These are phyloP conservation scores for Margarornis squamiger DNA, from an alignment of 2,797 vertebrate species.

Conservation along the genomic window DNA sequence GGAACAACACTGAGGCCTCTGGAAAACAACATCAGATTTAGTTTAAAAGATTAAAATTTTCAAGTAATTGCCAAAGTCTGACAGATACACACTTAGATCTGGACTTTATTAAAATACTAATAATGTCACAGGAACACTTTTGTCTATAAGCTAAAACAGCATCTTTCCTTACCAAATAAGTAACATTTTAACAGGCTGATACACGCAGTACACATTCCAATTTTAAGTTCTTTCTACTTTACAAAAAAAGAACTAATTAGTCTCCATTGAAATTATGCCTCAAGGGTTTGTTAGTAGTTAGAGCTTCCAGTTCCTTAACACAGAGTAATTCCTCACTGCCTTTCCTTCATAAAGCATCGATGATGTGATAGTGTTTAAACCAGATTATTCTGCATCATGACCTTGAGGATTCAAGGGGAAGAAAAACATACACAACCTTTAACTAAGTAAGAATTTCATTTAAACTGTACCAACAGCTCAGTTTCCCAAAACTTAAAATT, in stretches of 20 bases:
- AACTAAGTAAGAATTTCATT: not conserved
- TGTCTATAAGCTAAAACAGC: not conserved
- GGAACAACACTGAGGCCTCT: slow-evolving; percentile 93
- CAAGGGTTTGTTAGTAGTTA: not conserved
- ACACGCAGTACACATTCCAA: not conserved
- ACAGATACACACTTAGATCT: not conserved
- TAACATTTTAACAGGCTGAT: not conserved
- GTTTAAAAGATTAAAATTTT: not conserved
- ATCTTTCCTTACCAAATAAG: not conserved
- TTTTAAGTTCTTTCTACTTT: not conserved
- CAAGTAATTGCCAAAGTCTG: not conserved
- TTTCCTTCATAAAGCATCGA: slow-evolving; percentile 13
- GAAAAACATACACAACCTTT: not conserved
- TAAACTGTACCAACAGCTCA: not conserved
- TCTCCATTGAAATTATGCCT: not conserved
- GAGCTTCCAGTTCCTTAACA: slow-evolving; percentile 5
- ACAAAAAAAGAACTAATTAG: not conserved
- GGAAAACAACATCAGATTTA: not conserved
- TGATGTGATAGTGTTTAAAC: not conserved
- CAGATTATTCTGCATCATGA: not conserved
- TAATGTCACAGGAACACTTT: not conserved
- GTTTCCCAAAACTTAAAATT: not conserved
- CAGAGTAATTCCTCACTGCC: not conserved
- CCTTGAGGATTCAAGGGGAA: not conserved
- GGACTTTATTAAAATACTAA: not conserved